Conservation (phyloP, 1,140 invertebrate species). For the Drosophila micromelanica region DNA sequence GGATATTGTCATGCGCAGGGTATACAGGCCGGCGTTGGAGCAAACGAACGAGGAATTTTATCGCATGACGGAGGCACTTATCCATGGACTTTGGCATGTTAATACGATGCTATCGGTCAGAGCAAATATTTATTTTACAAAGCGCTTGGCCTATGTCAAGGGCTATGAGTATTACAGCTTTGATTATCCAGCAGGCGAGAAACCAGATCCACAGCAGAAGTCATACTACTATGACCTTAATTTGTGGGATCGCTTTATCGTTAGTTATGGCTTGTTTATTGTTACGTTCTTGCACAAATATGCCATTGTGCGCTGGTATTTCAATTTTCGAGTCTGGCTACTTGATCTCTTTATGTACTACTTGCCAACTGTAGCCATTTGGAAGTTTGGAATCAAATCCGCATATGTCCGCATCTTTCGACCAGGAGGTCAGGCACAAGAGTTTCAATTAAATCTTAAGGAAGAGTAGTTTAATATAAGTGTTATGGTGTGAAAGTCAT, state of each 20-base stretch:
- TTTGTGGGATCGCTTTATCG: conserved; percentile 72
- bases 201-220: conserved; percentile 54
- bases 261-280: conserved; percentile 70
- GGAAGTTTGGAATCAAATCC: conserved; percentile 67
- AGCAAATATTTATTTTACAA: conserved; percentile 74
- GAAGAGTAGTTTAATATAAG: conserved; percentile 23
- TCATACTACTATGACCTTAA: conserved; percentile 67
- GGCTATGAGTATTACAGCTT: conserved; percentile 80
- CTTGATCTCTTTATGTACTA: conserved; percentile 68
- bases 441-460: conserved; percentile 63
- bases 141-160: conserved; percentile 70
- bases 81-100: conserved; percentile 75
- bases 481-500: background rate
- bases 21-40: conserved; percentile 68
- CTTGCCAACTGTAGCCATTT: conserved; percentile 81
- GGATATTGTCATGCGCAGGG: conserved; percentile 67
- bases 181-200: conserved; percentile 51
- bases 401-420: conserved; percentile 78
- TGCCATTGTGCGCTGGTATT: conserved; percentile 71
- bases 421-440: conserved; percentile 49
- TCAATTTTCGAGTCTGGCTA: conserved; percentile 74
- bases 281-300: conserved; percentile 76
- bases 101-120: conserved; percentile 69
- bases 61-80: conserved; percentile 66
- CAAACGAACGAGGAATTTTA: conserved; percentile 65